These are phyloP conservation scores for Psittacula echo DNA, from an alignment of 2,797 vertebrate genomes.

Conservation along the genomic window DNA sequence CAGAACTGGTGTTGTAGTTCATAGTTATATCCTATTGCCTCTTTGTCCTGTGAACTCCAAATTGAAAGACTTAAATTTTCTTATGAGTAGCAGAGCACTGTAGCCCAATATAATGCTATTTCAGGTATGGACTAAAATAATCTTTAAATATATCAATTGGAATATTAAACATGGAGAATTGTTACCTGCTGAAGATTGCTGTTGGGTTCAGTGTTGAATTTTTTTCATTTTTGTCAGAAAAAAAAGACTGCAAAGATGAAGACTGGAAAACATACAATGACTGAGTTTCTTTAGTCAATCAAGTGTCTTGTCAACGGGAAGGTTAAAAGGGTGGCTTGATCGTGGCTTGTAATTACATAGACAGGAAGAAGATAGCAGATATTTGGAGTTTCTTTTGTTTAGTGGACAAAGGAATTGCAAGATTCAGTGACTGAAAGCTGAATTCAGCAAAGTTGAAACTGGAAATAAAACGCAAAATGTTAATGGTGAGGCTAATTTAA, in stretches of 20 bases:
- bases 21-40: neutral
- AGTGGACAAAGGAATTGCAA: constrained; percentile 55
- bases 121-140: neutral
- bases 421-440: constrained; percentile 54
- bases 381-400: constrained; percentile 54
- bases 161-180: neutral
- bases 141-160: neutral
- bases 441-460: constrained; percentile 57
- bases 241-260: neutral
- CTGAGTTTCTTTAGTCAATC: neutral
- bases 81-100: neutral
- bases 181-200: neutral
- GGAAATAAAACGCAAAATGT: constrained; percentile 47
- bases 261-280: neutral
- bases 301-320: constrained; percentile 1
- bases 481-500: constrained; percentile 60
- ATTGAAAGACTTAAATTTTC: neutral
- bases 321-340: constrained; percentile 24
- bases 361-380: constrained; percentile 34
- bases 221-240: neutral
- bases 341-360: constrained; percentile 19
- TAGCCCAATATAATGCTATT: neutral
- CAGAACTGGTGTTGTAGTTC: neutral
- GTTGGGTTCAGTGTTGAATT: neutral
- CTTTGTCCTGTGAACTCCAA: neutral